phyloP scores from a whole-genome alignment of 2,888 invertebrate species.

The Drosophila pegasa region DNA sequence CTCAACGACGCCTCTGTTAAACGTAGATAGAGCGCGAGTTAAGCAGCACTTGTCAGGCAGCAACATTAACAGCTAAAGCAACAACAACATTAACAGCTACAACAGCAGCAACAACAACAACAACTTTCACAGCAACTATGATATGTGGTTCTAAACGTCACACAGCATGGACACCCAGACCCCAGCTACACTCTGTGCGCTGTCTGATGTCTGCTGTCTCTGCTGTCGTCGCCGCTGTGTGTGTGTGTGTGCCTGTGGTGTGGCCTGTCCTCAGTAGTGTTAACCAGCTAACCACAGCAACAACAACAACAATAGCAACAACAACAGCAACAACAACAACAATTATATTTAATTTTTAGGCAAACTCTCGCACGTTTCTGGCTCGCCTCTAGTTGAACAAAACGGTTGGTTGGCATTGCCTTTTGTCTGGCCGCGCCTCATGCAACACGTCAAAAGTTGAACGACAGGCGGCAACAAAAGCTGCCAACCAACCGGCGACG shows the following conservation, averaged over 20 bases:
- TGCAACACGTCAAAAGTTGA: conserved; percentile 79
- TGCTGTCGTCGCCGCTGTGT: conserved; percentile 47
- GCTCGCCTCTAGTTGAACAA: conserved; percentile 29
- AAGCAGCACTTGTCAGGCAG: conserved; percentile 44
- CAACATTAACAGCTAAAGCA: conserved; percentile 22
- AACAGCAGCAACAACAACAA: conserved; percentile 24
- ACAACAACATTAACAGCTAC: conserved; percentile 28
- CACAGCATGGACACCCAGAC: conserved; percentile 29
- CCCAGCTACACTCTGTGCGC: not conserved
- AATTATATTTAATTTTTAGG: conserved; percentile 79
- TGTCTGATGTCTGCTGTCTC: conserved; percentile 33
- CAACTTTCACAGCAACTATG: conserved; percentile 40
- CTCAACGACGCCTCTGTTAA: conserved; percentile 16
- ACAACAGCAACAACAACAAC: conserved; percentile 50
- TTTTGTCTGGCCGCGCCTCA: conserved; percentile 62
- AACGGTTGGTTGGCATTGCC: conserved; percentile 45
- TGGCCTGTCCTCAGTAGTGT: conserved; percentile 55
- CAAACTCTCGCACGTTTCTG: conserved; percentile 66
- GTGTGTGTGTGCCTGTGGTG: conserved; percentile 20
- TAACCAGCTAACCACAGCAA: conserved; percentile 58
- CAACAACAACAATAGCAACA: conserved; percentile 46
- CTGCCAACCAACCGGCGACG: conserved; percentile 63
- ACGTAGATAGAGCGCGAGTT: conserved; percentile 1
- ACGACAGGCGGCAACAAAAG: conserved; percentile 75
- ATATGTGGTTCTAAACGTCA: conserved; percentile 60